Evolutionary conservation across 2,888 invertebrate species (phyloP), one percentile per base, ranked within the genome.

Genomic region (Rhyacophila evoluta): DNA sequence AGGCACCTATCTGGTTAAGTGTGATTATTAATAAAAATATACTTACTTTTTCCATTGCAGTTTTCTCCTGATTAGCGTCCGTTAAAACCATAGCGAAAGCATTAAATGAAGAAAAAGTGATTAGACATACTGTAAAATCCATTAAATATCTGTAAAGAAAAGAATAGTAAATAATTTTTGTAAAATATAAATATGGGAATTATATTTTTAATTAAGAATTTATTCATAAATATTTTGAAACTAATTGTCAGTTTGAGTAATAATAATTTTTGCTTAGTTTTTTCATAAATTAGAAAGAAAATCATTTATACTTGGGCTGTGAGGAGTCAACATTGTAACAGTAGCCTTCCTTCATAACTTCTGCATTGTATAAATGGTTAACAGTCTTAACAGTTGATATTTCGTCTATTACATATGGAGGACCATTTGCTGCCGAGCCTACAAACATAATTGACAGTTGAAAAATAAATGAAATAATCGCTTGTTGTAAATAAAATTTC

Each of bases 41-140:
- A 94, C 95, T 96, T 93, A 97, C 97, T 96, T 97, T 89, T 96
- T 98, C 98, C 98, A 98, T 88, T 96, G 96, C 85, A 98, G 93
- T 90, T 97, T 97, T 91, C 97, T 97, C 84, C 92, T 92, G 37
- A 12, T 69, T 25, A 29, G 81, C 84, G 83, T 86, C 86, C 84
- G 85, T 19, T 55, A 41, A 5, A 41, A 5, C 12, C 19, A 1
- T 25, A 84, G 79, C 92, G 85, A 87, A 84, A 87, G 89, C 89
- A 83, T 37, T 36, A 74, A 55, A 33, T 38, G 70, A n/a, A 69
- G 69, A 69, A 69, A 69, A 69, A n/a, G 5, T 5, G 11, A 69
- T 69, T 38, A 72, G 72, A 72, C 5, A 37, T 72, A 41, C 6
- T 41, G 12, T 36, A 2, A 25, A 70, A 25, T 6, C 15, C 10